These are phyloP conservation scores for Periphyllus acericola DNA, from an alignment of 2,888 invertebrate genomes.

Conservation along the genomic window DNA sequence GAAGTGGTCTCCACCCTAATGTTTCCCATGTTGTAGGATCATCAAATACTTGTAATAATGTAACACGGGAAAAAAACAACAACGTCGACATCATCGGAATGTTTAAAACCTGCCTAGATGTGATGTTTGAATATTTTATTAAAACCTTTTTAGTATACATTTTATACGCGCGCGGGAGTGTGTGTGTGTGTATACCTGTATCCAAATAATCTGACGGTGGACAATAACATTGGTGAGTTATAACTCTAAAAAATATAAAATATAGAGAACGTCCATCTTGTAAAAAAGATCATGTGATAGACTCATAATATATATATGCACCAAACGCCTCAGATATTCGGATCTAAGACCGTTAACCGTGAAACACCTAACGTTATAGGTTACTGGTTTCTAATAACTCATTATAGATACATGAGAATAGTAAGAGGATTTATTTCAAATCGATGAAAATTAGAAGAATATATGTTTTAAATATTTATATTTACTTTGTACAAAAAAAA, in stretches of 20 bases:
- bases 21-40: constrained; percentile 19
- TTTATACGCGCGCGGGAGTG: background rate
- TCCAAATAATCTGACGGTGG: background rate
- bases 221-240: background rate
- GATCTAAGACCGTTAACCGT: background rate
- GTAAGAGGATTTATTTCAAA: background rate
- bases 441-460: background rate
- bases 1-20: constrained; percentile 29
- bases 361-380: background rate
- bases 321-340: background rate
- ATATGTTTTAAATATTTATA: background rate
- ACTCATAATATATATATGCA: no score
- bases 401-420: background rate
- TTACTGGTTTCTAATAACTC: background rate
- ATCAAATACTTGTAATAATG: constrained; percentile 33
- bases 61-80: background rate
- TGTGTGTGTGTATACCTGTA: background rate
- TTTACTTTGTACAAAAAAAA: background rate
- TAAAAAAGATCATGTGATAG: constrained; percentile 1
- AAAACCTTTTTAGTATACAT: constrained; percentile 8
- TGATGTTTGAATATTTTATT: background rate
- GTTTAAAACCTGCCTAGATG: constrained; percentile 42
- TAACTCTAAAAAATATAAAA: background rate
- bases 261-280: background rate
- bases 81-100: constrained; percentile 5